Evolutionary conservation across 1,140 invertebrate genomes (phyloP), one percentile per base, ranked within the genome.

Genomic region (Colletes latitarsis): DNA sequence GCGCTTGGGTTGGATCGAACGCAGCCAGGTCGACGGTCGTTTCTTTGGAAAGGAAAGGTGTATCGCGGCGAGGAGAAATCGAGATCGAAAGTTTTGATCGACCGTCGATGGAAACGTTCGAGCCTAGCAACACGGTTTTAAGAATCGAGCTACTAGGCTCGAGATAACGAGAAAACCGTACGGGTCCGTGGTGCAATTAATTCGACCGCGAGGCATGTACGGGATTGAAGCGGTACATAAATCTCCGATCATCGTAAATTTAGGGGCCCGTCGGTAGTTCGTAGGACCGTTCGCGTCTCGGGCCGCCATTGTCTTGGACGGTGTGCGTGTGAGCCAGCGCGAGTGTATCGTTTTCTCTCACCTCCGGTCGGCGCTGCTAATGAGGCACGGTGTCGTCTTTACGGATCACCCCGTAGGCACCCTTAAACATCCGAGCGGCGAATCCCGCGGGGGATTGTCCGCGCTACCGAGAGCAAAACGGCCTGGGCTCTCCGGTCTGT

Each of bases 341-440:
- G 60, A 41, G 73, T 46, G 67, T 63, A 79, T 79, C 77, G 77
- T 79, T 79, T 79, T 66, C 69, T 79, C 77, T 82, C 74, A 77
- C 74, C 58, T 75, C n/a, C 21, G 15, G 8, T n/a, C 52, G 68
- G 10, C 52, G 49, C 63, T n/a, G 64, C 76, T 86, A 86, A 86
- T 58, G 81, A 83, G 74, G 67, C 71, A 74, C 70, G 46, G 67
- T 84, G 70, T 87, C 70, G 84, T 82, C 75, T 86, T 87, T 84
- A 77, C 78, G 78, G 70, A 87, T 87, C 85, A 84, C 78, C 82
- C 78, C 62, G 68, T 78, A 83, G 85, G 72, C 63, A 83, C 62
- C 60, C 82, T 72, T 76, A 81, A 76, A 71, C 71, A 66, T 74
- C 79, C 58, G 53, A 57, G 46, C 43, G 19, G 66, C 55, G 66